Evolutionary conservation across 2,888 invertebrate genomes (phyloP).

Genomic region (Polyploca ridens): DNA sequence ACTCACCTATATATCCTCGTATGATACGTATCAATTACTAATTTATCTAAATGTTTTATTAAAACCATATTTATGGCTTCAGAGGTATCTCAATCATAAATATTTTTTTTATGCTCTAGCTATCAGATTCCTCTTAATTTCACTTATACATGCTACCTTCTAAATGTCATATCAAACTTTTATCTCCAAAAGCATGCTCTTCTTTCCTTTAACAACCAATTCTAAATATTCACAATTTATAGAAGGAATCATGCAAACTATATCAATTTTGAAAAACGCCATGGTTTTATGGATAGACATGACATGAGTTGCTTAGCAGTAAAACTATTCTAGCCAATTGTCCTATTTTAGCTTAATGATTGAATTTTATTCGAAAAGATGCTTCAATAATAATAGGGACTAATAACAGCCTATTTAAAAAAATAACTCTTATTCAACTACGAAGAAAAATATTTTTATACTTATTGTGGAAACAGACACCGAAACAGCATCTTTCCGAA

Average conservation of each 20-base stretch:
- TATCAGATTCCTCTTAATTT: slow-evolving; percentile 20
- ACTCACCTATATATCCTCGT: slow-evolving; percentile 5
- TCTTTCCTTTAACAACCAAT: neutral
- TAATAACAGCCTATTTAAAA: neutral
- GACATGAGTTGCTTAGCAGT: slow-evolving; percentile 1
- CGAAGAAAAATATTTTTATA: neutral
- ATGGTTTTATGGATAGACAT: neutral
- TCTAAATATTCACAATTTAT: slow-evolving; percentile 4
- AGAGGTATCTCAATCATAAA: neutral
- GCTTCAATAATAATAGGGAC: slow-evolving; percentile 18
- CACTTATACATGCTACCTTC: slow-evolving; percentile 53
- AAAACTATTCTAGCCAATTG: neutral
- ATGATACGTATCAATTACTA: neutral
- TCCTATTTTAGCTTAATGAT: neutral
- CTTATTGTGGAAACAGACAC: slow-evolving; percentile 31
- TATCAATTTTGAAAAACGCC: neutral
- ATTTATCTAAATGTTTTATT: neutral
- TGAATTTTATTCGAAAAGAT: slow-evolving; percentile 27
- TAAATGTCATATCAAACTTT: slow-evolving; percentile 19
- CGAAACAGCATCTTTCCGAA: slow-evolving; percentile 47
- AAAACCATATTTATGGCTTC: neutral
- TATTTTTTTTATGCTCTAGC: neutral
- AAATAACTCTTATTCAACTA: neutral
- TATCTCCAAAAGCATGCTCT: slow-evolving; percentile 9
- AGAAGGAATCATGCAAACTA: slow-evolving; percentile 5